A percentile compares a stretch with the other conserved stretches of the same genome.
These are phyloP conservation scores for Probaryconus sp. DNA, from an alignment of 1,140 invertebrate species.

Conservation along the genomic window DNA sequence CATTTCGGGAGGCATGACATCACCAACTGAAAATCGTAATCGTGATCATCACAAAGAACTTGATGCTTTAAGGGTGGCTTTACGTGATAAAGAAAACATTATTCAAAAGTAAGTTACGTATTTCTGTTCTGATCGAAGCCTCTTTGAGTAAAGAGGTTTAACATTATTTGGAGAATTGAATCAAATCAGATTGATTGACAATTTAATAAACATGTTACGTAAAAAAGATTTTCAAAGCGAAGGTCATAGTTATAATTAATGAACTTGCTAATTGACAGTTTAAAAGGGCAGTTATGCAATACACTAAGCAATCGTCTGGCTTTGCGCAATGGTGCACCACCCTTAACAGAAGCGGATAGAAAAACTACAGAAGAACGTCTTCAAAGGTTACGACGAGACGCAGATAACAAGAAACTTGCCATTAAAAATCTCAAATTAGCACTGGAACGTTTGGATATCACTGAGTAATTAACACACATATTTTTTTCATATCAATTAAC, in stretches of 20 bases:
- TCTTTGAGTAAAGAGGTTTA: slow-evolving; percentile 1
- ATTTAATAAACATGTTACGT: no score
- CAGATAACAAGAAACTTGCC: slow-evolving; percentile 84
- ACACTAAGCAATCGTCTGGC: slow-evolving; percentile 77
- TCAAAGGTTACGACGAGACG: slow-evolving; percentile 82
- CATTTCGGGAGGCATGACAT: slow-evolving; percentile 77
- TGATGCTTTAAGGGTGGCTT: slow-evolving; percentile 84
- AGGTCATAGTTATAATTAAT: slow-evolving; percentile 21
- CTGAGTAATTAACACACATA: no score
- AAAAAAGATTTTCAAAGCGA: no score
- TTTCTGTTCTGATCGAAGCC: slow-evolving; percentile 5
- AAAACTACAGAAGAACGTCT: slow-evolving; percentile 84
- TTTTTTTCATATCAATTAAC: neutral
- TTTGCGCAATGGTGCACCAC: slow-evolving; percentile 72
- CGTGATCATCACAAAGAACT: slow-evolving; percentile 81
- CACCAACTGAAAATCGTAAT: slow-evolving; percentile 75
- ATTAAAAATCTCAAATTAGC: slow-evolving; percentile 87
- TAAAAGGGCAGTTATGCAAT: slow-evolving; percentile 83
- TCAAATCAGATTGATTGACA: no score
- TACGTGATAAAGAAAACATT: slow-evolving; percentile 89
- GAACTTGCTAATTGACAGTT: slow-evolving; percentile 70
- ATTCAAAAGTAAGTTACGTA: slow-evolving; percentile 82
- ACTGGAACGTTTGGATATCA: slow-evolving; percentile 87
- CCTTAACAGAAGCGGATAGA: slow-evolving; percentile 80
- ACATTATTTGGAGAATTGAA: no score